phyloP scores from a whole-genome alignment of 2,113 vertebrate species.

The Lucifuga dentata region DNA sequence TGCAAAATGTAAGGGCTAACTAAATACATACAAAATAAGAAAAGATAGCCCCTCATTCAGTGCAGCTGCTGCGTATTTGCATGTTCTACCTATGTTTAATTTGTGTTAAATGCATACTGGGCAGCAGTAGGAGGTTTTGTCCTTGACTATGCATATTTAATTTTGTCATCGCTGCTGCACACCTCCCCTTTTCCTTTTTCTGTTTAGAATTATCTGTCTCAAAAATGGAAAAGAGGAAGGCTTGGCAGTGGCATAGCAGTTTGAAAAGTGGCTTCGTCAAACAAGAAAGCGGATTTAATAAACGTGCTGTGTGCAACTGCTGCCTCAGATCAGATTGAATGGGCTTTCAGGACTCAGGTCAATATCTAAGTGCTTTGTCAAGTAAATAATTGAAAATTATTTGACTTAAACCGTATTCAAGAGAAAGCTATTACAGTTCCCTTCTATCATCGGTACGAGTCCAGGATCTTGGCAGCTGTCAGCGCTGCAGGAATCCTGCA shows the following conservation, averaged over 20 bases:
- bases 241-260: neutral
- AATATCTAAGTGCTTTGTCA: neutral
- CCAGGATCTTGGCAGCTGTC: neutral
- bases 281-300: neutral
- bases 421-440: neutral
- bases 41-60: too few relatives aligned
- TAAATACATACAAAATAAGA: too few relatives aligned
- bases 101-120: neutral
- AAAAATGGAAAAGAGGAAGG: neutral
- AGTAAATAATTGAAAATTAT: neutral
- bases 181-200: slow-evolving; percentile 2
- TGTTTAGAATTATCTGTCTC: neutral
- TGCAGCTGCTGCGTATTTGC: neutral
- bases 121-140: neutral
- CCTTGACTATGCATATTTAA: neutral
- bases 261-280: neutral
- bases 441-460: neutral
- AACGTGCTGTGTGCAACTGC: neutral
- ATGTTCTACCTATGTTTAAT: neutral
- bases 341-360: neutral
- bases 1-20: neutral
- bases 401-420: neutral
- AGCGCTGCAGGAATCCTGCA: neutral
- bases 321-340: neutral
- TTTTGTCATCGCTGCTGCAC: neutral